Percentiles rank a stretch among this genome's conserved stretches.
Evolutionary conservation across 1,140 invertebrate species (phyloP).

Genomic region (Pseudomyrmex sp.): DNA sequence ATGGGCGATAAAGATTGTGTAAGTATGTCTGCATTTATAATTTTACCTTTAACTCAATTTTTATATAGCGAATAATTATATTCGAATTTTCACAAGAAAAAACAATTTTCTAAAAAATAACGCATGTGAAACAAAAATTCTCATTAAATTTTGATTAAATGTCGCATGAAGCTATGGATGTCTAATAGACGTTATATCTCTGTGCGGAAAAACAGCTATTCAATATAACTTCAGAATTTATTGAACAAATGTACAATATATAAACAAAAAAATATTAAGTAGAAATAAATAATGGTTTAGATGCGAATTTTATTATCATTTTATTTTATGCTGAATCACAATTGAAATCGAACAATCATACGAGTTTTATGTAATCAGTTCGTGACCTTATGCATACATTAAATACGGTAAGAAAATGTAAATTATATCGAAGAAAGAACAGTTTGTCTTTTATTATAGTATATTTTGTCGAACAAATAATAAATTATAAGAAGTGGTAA

Average conservation of each 20-base stretch:
- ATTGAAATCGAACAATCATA: neutral
- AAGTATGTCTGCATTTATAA: constrained; percentile 62
- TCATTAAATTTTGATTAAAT: no score
- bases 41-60: no score
- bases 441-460: no score
- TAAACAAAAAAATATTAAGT: neutral
- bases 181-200: no score
- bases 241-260: no score
- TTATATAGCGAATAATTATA: no score
- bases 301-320: neutral
- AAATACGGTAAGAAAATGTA: neutral
- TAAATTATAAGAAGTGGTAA: no score
- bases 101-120: neutral
- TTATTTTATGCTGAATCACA: neutral
- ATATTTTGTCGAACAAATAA: no score
- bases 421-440: neutral
- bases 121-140: neutral
- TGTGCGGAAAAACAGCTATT: no score
- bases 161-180: no score
- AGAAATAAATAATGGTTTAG: neutral
- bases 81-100: no score
- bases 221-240: no score
- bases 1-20: constrained; percentile 72
- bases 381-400: constrained; percentile 27
- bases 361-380: constrained; percentile 13